Percentiles rank a stretch among this genome's conserved stretches.
Evolutionary conservation across 2,888 invertebrate species (phyloP).

Genomic region (Omphaloscelis lunosa): DNA sequence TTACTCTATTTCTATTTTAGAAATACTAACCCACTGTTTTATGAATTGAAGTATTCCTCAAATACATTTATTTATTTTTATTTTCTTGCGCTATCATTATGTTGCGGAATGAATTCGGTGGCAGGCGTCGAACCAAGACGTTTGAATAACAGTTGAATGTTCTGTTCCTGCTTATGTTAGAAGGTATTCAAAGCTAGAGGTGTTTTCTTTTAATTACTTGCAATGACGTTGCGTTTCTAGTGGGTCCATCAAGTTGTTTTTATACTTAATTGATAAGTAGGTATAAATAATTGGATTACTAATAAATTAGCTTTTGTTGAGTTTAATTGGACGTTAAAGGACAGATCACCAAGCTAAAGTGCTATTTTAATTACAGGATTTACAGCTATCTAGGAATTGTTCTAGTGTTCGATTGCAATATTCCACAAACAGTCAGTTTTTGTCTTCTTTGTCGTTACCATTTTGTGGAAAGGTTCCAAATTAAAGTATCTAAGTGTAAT

Average conservation of each 20-base stretch:
- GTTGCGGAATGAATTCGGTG: not conserved
- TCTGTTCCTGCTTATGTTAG: slow-evolving; percentile 14
- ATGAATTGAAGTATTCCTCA: not conserved
- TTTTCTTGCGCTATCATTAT: not conserved
- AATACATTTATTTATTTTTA: not conserved
- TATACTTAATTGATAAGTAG: slow-evolving; percentile 22
- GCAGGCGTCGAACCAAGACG: slow-evolving; percentile 19
- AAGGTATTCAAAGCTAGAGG: slow-evolving; percentile 26
- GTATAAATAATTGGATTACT: not conserved
- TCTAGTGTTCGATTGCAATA: not conserved
- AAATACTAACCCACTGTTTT: not conserved
- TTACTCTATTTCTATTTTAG: not conserved
- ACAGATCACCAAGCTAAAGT: not conserved
- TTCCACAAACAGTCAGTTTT: not conserved
- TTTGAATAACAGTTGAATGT: slow-evolving; percentile 55
- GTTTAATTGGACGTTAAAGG: slow-evolving; percentile 11
- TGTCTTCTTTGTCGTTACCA: not conserved
- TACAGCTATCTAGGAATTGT: not conserved
- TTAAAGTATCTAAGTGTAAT: slow-evolving; percentile 40
- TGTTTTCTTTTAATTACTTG: slow-evolving; percentile 50
- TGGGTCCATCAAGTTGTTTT: slow-evolving; percentile 21
- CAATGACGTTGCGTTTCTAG: slow-evolving; percentile 37
- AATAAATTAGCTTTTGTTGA: slow-evolving; percentile 7
- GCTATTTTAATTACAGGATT: not conserved
- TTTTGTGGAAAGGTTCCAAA: slow-evolving; percentile 34